Conservation (phyloP, 2,113 vertebrate genomes). For the Probosciger aterrimus region DNA sequence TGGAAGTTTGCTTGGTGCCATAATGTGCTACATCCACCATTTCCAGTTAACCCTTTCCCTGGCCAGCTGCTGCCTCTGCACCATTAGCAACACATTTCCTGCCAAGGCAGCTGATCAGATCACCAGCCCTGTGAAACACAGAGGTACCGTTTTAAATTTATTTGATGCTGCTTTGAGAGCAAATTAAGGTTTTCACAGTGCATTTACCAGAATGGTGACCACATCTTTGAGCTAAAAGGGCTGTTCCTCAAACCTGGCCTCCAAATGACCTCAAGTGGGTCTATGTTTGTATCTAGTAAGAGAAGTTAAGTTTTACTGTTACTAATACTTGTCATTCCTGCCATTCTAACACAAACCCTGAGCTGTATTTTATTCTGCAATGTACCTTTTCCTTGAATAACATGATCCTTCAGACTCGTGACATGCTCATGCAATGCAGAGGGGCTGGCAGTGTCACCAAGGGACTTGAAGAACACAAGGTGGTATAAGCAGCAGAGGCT, state of each 20-base stretch:
- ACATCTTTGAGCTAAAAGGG: neutral
- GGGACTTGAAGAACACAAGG: neutral
- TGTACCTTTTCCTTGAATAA: neutral
- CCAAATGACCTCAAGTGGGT: neutral
- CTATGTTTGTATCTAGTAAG: neutral
- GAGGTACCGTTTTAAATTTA: neutral
- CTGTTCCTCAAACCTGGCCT: neutral
- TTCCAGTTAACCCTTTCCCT: neutral
- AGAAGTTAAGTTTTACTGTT: neutral
- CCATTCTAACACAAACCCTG: neutral
- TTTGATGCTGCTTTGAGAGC: neutral
- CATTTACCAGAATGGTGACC: neutral
- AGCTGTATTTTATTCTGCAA: neutral
- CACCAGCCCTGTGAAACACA: neutral
- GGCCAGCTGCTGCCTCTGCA: neutral
- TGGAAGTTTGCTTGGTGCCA: neutral
- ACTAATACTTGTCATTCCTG: neutral
- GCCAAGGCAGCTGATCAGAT: neutral
- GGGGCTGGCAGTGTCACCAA: neutral
- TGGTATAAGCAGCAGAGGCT: neutral
- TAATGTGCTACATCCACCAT: neutral
- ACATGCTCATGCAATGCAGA: neutral
- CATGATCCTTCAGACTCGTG: neutral
- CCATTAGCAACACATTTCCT: neutral
- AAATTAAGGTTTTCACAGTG: neutral